A percentile compares a stretch with the other conserved stretches of the same genome.
Evolutionary conservation across 1,140 invertebrate species (phyloP).

Genomic region (Macrocentrus cingulum): DNA sequence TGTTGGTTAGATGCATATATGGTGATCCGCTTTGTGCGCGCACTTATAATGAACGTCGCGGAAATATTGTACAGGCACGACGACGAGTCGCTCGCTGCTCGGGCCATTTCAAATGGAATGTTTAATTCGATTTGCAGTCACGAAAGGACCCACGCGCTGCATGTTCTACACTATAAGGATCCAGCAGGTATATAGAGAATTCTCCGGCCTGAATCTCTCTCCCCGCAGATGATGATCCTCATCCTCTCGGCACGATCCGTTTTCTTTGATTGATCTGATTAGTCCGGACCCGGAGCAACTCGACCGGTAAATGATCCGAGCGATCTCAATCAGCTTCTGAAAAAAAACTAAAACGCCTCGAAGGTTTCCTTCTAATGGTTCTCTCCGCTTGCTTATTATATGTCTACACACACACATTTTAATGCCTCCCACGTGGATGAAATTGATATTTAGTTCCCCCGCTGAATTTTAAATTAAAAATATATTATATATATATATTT

Average conservation of each 20-base stretch:
- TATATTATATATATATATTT: too few relatives aligned
- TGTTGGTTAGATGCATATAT: too few relatives aligned
- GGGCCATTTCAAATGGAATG: constrained; percentile 37
- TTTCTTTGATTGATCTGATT: constrained; percentile 58
- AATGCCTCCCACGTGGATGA: too few relatives aligned
- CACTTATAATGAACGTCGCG: not conserved
- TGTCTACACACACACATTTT: not conserved
- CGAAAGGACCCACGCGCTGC: constrained; percentile 32
- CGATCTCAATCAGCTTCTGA: constrained; percentile 58
- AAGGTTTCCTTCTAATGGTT: constrained; percentile 5
- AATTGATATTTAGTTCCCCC: too few relatives aligned
- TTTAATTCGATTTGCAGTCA: constrained; percentile 51
- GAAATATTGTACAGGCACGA: constrained; percentile 15
- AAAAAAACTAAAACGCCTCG: constrained; percentile 51
- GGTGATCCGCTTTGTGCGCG: too few relatives aligned
- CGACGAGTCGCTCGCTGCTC: not conserved
- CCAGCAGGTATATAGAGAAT: not conserved
- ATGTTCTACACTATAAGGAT: constrained; percentile 11
- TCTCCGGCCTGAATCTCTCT: not conserved
- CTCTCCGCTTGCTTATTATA: constrained; percentile 6
- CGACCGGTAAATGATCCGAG: constrained; percentile 54
- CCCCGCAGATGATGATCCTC: constrained; percentile 45
- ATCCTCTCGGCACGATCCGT: constrained; percentile 35
- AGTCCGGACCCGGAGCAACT: constrained; percentile 43
- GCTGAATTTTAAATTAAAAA: too few relatives aligned